Conservation (phyloP, 2,797 vertebrate species). For the Threskiornis aethiopicus region DNA sequence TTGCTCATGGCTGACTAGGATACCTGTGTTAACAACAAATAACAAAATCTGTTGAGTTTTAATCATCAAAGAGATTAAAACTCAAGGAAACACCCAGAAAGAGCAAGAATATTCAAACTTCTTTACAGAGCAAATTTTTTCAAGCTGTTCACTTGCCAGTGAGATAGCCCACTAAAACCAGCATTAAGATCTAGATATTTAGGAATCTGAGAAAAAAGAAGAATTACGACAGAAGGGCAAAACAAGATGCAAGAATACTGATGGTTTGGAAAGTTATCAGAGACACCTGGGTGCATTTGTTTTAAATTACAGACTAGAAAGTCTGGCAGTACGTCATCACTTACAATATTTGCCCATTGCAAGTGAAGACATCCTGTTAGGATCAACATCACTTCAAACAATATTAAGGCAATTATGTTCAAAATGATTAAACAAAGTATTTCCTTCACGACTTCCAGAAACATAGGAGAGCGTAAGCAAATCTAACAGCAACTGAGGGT, state of each 20-base stretch:
- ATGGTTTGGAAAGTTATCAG: neutral
- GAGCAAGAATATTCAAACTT: neutral
- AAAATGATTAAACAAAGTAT: neutral
- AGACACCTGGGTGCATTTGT: neutral
- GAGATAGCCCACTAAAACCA: neutral
- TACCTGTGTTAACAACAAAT: accelerated
- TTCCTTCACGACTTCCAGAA: neutral
- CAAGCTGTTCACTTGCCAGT: neutral
- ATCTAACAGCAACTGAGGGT: neutral
- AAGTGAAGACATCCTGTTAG: neutral
- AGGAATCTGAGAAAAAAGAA: neutral
- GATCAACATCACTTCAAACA: neutral
- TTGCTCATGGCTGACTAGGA: neutral
- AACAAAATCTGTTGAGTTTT: neutral
- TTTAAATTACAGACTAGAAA: neutral
- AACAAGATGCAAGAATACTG: neutral
- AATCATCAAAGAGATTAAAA: neutral
- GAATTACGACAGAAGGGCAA: neutral
- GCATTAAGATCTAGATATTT: neutral
- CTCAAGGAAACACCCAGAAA: neutral
- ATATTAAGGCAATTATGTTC: neutral
- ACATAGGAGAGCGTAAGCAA: neutral
- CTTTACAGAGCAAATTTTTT: neutral
- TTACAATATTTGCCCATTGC: neutral
- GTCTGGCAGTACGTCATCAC: neutral